Base-by-base conservation (phyloP, 2,113 vertebrate genomes). In the Andinoacara biseriatus region DNA sequence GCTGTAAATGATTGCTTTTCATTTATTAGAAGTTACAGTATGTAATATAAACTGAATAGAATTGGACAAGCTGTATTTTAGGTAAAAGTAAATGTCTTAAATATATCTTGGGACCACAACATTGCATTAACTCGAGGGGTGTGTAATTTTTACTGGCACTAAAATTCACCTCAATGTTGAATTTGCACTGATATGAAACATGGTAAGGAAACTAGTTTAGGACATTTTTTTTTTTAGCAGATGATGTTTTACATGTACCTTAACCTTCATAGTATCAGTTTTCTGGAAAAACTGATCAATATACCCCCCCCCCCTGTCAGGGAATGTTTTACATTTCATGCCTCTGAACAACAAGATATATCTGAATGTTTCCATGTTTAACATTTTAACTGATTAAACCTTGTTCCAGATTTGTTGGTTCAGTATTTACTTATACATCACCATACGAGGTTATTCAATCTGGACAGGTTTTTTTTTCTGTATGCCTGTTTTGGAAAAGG, bases 331-430 rank as follows among this genome's bases (percentile, higher is more conserved):
- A 33, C 78, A 82, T 85, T 76, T 80, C 46, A 89, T 90, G 65
- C 83, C 82, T 88, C 87, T 81, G 87, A 88, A 84, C 67, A 81
- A 90, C 72, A 84, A 78, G 18, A 35, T 82, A 65, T 82, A 78
- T 78, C 57, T 89, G 76, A 85, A 81, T 86, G 72, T 87, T 80
- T 88, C 43, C 74, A 43, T 83, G 67, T 86, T 86, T 22, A 78
- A 82, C 63, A 86, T 86, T 85, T 90, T 49, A 78, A 82, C 58
- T 62, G 38, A 88, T 90, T 89, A 83, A 92, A 92, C 82, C 18
- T 69, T 61, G 33, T 76, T 85, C 82, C 65, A 65, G 52, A 86
- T 85, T 43, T 49, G 11, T 20, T 81, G 57, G 40, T 63, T 79
- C 59, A 57, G 11, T 85, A 76, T 88, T 88, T 82, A 40, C 75